These are phyloP conservation scores for Telmatherina bonti DNA, from an alignment of 2,797 vertebrate species.

Conservation along the genomic window DNA sequence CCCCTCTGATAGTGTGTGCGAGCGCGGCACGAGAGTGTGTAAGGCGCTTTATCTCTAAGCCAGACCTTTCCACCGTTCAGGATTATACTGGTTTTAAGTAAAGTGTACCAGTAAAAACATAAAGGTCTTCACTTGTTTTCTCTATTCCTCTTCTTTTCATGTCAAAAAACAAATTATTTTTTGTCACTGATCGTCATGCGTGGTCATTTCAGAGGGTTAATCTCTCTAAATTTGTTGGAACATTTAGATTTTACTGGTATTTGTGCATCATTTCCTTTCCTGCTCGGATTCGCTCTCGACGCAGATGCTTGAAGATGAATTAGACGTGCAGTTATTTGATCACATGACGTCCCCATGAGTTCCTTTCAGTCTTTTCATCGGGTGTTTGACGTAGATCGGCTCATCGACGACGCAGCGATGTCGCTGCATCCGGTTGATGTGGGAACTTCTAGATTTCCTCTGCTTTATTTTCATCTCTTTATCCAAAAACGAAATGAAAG, in stretches of 20 bases:
- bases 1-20: constrained; percentile 54
- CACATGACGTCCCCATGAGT: constrained; percentile 1
- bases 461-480: neutral
- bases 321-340: neutral
- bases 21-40: constrained; percentile 24
- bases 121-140: neutral
- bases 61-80: constrained; percentile 25
- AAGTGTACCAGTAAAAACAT: constrained; percentile 30
- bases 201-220: no score
- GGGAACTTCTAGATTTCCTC: neutral
- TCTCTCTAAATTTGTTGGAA: neutral
- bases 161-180: no score
- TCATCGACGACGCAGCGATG: neutral
- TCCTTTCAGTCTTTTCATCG: neutral
- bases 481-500: neutral
- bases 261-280: neutral
- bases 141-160: neutral
- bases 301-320: neutral
- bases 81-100: constrained; percentile 29
- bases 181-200: no score
- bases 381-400: neutral
- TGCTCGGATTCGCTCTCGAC: neutral
- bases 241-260: neutral
- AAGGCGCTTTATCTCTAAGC: constrained; percentile 38
- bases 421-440: neutral